Percentiles rank a stretch among this genome's conserved stretches.
phyloP scores from a whole-genome alignment of 2,888 invertebrate species.

The Conomelus anceps region DNA sequence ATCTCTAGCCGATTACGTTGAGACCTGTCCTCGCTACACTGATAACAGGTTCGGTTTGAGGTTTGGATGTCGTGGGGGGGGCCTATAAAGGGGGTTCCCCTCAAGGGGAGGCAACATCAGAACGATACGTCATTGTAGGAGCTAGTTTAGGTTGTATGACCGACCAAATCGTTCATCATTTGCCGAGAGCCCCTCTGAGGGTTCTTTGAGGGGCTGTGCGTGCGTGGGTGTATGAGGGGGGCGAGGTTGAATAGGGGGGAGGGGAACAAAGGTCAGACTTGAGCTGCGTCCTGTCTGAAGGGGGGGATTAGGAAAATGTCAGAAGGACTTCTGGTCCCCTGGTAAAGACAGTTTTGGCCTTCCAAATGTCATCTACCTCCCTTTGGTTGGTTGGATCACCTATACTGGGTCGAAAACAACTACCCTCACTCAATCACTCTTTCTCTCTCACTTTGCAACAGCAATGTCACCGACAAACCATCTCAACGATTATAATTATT shows the following conservation, averaged over 20 bases:
- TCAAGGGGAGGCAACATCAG: neutral
- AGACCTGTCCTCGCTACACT: too few relatives aligned
- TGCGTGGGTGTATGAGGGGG: neutral
- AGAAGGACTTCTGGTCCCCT: neutral
- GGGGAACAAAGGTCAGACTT: neutral
- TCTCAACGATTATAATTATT: neutral
- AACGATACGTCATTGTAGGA: neutral
- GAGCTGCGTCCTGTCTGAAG: too few relatives aligned
- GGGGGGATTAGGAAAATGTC: neutral
- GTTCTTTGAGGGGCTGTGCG: neutral
- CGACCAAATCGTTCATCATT: neutral
- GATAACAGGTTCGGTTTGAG: too few relatives aligned
- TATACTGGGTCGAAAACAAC: neutral
- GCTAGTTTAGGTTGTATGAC: neutral
- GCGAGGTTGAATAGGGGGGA: too few relatives aligned
- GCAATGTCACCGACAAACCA: neutral
- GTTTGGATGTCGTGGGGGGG: too few relatives aligned
- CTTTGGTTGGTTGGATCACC: neutral
- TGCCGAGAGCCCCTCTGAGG: neutral
- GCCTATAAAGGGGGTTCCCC: too few relatives aligned
- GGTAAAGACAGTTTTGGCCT: neutral
- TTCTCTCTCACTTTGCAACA: neutral
- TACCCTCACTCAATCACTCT: neutral
- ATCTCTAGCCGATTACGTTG: too few relatives aligned
- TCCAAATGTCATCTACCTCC: neutral